phyloP scores from a whole-genome alignment of 53 echinoderm and acorn worm genomes.

The Crossaster papposus region DNA sequence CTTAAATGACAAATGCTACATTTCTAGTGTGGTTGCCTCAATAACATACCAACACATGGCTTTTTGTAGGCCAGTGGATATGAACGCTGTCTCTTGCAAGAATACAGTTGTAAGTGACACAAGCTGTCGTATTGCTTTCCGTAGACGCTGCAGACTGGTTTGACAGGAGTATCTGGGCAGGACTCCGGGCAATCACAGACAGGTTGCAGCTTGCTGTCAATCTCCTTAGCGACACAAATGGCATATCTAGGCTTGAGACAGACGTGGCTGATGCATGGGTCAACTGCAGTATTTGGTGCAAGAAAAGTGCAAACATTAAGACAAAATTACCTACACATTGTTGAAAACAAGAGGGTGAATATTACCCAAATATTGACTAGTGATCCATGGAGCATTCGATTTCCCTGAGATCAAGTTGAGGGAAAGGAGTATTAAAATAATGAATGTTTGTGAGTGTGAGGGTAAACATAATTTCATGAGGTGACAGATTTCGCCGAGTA shows the following conservation, averaged over 20 bases:
- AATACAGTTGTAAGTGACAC: conserved; percentile 72
- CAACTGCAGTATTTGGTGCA: conserved; percentile 2
- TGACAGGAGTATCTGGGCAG: conserved; percentile 47
- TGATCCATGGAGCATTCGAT: too few species aligned
- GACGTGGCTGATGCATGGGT: conserved; percentile 71
- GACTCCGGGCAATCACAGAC: conserved; percentile 78
- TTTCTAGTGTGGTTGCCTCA: not conserved
- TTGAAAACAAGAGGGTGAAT: too few species aligned
- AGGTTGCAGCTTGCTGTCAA: conserved; percentile 66
- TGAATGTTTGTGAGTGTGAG: too few species aligned
- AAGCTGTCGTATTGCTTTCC: conserved; percentile 90
- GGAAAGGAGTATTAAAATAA: too few species aligned
- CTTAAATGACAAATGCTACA: too few species aligned
- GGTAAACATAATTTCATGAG: too few species aligned
- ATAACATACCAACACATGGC: conserved; percentile 84
- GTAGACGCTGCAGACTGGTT: conserved; percentile 93
- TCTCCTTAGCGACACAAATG: conserved; percentile 72
- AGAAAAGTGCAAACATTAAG: not conserved
- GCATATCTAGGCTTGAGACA: conserved; percentile 88
- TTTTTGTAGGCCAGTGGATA: conserved; percentile 72
- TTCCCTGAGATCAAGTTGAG: too few species aligned
- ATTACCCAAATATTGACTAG: too few species aligned
- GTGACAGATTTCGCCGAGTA: too few species aligned
- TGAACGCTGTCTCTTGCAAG: conserved; percentile 73
- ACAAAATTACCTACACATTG: too few species aligned